Evolutionary conservation across 2,113 vertebrate genomes (phyloP), one percentile per base, ranked within the genome.

Genomic region (Passer montanus): DNA sequence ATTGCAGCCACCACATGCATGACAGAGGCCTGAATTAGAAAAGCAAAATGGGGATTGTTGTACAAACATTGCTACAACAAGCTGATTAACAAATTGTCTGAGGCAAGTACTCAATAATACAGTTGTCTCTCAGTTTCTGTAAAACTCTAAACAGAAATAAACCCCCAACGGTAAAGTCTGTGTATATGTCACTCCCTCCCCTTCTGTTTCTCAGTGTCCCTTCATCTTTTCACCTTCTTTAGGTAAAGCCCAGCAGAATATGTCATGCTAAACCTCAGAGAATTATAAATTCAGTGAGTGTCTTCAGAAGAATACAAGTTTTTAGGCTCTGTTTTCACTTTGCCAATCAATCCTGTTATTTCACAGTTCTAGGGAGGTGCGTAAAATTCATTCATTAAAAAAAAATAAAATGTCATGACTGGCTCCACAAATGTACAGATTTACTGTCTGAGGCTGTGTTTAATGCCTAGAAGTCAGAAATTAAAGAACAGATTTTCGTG

Each of bases 401-500:
- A 47, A 74, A 37, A 74, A 14, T 44, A 49, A 5, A 47, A 24
- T 12, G 2, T 1, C 69, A 46, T 58, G n/a, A 44, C 46, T 85
- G 58, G 26, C 30, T 85, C 43, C 66, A 69, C 8, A 93, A 64
- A 55, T 67, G 23, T 75, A 52, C 43, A 83, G 16, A 63, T 88
- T 80, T 85, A 27, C 10, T 90, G 4, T 58, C 66, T 59, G 35
- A 77, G 28, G 11, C 30, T 93, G 10, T 52, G 58, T 90, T 86
- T 87, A 88, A 55, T 77, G 30, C 15, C 52, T 84, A 12, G 26
- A 88, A 72, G 10, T 89, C 50, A 80, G 87, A 90, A 93, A 90
- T 8, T 52, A 76, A 62, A 41, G 37, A 83, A 68, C 27, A 64
- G 22, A 27, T 60, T 94, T 95, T 80, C 50, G n/a, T 93, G 82